Evolutionary conservation across 2,888 invertebrate genomes (phyloP).

Genomic region (Punctoribates punctum): DNA sequence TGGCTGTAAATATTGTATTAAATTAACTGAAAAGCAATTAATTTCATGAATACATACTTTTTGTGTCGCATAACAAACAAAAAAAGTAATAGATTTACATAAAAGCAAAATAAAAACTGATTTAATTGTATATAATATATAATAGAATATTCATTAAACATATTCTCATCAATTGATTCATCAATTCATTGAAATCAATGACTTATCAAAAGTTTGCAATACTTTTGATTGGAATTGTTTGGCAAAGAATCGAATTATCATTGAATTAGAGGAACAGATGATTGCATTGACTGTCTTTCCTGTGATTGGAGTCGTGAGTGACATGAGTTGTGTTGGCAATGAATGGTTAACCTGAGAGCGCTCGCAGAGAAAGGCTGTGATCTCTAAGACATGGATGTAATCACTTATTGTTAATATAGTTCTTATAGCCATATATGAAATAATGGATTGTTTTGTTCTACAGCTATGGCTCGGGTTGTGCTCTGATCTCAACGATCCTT

Average conservation of each 20-base stretch:
- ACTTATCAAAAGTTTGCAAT: too few relatives aligned
- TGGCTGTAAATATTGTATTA: slow-evolving; percentile 9
- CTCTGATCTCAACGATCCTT: neutral
- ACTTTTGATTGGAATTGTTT: too few relatives aligned
- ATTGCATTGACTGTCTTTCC: neutral
- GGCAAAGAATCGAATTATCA: neutral
- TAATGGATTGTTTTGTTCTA: neutral
- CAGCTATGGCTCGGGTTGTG: neutral
- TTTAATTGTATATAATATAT: neutral
- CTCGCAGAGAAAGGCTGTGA: too few relatives aligned
- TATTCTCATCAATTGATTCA: neutral
- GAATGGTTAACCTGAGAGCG: too few relatives aligned
- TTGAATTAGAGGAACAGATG: neutral
- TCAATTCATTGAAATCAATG: too few relatives aligned
- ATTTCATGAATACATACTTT: neutral
- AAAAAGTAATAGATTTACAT: too few relatives aligned
- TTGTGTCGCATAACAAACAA: neutral
- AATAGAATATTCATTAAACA: neutral
- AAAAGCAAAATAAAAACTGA: too few relatives aligned
- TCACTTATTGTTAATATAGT: neutral
- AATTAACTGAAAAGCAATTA: neutral
- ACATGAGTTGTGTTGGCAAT: neutral
- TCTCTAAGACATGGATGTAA: too few relatives aligned
- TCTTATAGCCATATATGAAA: neutral
- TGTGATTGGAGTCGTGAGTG: neutral